Conservation (phyloP, 2,797 vertebrate species). For the Harpagifer antarcticus region DNA sequence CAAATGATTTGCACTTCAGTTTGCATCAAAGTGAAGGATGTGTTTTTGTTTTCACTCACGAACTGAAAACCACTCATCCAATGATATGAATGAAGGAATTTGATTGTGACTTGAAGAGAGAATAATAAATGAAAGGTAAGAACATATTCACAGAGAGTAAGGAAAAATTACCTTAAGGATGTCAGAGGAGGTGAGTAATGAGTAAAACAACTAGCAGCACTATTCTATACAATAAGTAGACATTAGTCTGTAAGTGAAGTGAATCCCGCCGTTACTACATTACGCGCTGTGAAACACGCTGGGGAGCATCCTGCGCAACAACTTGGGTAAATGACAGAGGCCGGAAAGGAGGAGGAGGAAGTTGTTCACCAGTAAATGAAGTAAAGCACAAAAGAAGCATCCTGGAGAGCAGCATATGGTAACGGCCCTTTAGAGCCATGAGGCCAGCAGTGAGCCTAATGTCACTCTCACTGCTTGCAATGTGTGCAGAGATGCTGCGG, state of each 20-base stretch:
- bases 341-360: conserved; percentile 5
- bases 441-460: conserved; percentile 35
- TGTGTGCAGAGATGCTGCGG: conserved; percentile 15
- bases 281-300: conserved; percentile 17
- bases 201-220: neutral
- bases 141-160: neutral
- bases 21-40: no score
- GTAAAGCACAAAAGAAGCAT: conserved; percentile 40
- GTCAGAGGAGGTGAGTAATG: neutral
- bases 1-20: conserved; percentile 13
- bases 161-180: neutral
- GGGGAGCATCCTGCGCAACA: conserved; percentile 19
- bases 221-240: neutral
- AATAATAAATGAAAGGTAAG: neutral
- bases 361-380: conserved; percentile 54
- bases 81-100: no score
- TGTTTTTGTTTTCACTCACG: neutral
- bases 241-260: neutral
- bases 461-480: conserved; percentile 38
- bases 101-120: neutral
- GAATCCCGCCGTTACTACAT: conserved; percentile 32
- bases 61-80: no score
- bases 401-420: conserved; percentile 45
- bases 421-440: conserved; percentile 46
- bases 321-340: conserved; percentile 45